Evolutionary conservation across 1,140 invertebrate genomes (phyloP).

Genomic region (Ceratina australensis): DNA sequence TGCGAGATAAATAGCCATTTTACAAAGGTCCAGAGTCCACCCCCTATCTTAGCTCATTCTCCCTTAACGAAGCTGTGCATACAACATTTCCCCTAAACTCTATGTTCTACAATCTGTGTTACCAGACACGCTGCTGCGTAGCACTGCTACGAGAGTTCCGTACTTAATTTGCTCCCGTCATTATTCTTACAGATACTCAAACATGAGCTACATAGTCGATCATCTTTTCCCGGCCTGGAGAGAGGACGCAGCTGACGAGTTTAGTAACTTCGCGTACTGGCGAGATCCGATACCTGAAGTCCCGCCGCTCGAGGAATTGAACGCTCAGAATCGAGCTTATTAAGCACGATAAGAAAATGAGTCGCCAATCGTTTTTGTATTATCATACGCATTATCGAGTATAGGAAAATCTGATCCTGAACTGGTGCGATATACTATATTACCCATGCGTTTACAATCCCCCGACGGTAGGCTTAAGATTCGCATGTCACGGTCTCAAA

Average conservation of each 20-base stretch:
- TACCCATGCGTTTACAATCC: not conserved
- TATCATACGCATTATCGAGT: slow-evolving; percentile 54
- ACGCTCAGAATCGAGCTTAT: slow-evolving; percentile 57
- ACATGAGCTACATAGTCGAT: slow-evolving; percentile 95
- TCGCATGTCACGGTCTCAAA: not conserved
- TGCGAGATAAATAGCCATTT: too few relatives aligned
- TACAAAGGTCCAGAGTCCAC: too few relatives aligned
- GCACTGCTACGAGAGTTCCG: too few relatives aligned
- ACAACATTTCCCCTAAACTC: not conserved
- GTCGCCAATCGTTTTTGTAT: slow-evolving; percentile 64
- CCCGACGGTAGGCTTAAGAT: not conserved
- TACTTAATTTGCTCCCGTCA: slow-evolving; percentile 1
- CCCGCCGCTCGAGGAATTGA: slow-evolving; percentile 64
- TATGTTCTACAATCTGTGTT: not conserved
- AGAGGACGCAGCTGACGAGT: slow-evolving; percentile 89
- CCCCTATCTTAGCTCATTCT: not conserved
- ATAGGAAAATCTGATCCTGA: slow-evolving; percentile 1
- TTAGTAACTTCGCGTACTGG: slow-evolving; percentile 95
- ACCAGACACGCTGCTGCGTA: not conserved
- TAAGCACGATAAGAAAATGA: slow-evolving; percentile 33
- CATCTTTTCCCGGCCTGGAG: slow-evolving; percentile 92
- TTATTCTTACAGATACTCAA: slow-evolving; percentile 88
- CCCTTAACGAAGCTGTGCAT: not conserved
- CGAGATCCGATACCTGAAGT: slow-evolving; percentile 87
- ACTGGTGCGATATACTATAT: slow-evolving; percentile 1